A percentile compares a stretch with the other conserved stretches of the same genome.
These are phyloP conservation scores for Amphipoea oculea DNA, from an alignment of 2,888 invertebrate genomes.

Conservation along the genomic window DNA sequence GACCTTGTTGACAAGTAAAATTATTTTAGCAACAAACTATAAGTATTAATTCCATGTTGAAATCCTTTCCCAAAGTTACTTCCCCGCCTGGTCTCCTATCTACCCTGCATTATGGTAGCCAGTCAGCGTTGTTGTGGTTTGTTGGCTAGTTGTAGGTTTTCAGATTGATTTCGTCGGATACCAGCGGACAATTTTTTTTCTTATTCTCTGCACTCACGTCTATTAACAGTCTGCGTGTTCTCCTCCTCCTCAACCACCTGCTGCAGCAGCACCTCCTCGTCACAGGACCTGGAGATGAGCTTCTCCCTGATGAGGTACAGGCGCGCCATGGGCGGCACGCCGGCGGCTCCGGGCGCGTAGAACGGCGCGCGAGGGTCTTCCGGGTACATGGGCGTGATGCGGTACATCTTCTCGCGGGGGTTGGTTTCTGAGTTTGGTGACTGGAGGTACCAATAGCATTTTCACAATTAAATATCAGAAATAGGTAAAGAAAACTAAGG, in stretches of 20 bases:
- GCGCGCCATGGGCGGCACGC: conserved; percentile 95
- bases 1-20: not conserved
- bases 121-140: not conserved
- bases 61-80: not conserved
- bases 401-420: conserved; percentile 96
- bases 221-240: conserved; percentile 92
- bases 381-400: conserved; percentile 97
- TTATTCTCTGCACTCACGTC: conserved; percentile 90
- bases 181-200: too few species aligned
- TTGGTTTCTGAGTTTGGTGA: conserved; percentile 94
- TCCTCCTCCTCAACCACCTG: conserved; percentile 92
- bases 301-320: conserved; percentile 94
- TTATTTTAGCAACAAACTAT: not conserved
- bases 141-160: not conserved
- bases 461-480: not conserved
- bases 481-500: not conserved
- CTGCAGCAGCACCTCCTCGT: conserved; percentile 91
- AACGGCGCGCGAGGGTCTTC: conserved; percentile 98
- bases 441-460: conserved; percentile 81
- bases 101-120: too few species aligned
- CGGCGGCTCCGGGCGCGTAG: conserved; percentile 92
- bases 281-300: conserved; percentile 94
- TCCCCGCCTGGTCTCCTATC: not conserved
- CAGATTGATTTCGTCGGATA: not conserved
- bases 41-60: not conserved